These are phyloP conservation scores for Agrotis segetum DNA, from an alignment of 2,888 invertebrate genomes.

Conservation along the genomic window DNA sequence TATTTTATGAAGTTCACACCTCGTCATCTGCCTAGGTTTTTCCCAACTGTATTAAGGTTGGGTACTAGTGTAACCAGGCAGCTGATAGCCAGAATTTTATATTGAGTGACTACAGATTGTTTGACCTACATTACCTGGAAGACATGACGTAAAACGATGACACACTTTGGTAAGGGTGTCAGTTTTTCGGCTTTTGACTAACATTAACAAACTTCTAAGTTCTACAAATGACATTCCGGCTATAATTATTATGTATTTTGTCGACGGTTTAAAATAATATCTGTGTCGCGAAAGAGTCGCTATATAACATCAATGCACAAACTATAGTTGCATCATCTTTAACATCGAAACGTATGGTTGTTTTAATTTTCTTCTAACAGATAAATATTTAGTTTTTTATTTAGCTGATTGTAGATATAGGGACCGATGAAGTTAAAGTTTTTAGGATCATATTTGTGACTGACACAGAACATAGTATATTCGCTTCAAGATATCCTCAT, in stretches of 20 bases:
- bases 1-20: slow-evolving; percentile 41
- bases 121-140: not conserved
- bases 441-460: no score
- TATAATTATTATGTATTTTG: no score
- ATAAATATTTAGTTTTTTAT: no score
- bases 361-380: no score
- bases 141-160: not conserved
- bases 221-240: not conserved
- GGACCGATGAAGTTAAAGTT: no score
- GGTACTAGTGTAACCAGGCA: not conserved
- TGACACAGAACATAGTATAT: no score
- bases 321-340: not conserved
- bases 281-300: no score
- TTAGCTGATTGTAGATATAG: no score
- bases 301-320: no score
- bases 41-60: not conserved
- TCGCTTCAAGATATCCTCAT: no score
- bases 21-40: not conserved
- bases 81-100: no score
- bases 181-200: not conserved
- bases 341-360: not conserved
- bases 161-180: not conserved
- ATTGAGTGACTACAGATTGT: not conserved
- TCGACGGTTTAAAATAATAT: no score
- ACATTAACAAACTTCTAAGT: not conserved